phyloP scores from a whole-genome alignment of 2,113 vertebrate species.

The Sylvilagus bachmani region DNA sequence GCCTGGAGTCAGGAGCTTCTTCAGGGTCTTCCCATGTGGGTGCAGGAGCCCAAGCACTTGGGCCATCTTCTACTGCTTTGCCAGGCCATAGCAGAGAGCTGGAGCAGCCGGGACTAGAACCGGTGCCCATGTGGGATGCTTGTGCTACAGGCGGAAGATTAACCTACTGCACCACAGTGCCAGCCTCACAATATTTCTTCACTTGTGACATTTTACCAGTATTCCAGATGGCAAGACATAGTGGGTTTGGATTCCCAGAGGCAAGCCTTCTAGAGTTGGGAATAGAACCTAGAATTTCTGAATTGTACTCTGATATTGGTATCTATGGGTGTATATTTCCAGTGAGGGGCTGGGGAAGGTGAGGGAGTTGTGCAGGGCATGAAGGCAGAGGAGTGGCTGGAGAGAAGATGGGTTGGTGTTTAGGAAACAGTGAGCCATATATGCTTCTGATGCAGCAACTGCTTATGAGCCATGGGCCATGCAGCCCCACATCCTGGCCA shows the following conservation, averaged over 20 bases:
- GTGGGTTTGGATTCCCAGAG: neutral
- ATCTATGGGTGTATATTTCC: neutral
- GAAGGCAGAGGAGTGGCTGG: neutral
- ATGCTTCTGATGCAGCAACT: neutral
- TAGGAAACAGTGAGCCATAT: neutral
- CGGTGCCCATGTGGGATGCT: no score
- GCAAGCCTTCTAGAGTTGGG: neutral
- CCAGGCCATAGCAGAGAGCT: no score
- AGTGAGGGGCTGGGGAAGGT: fast-evolving
- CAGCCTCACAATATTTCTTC: neutral
- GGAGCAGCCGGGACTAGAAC: no score
- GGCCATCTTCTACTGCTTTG: no score
- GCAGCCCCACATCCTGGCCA: neutral
- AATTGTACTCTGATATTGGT: neutral
- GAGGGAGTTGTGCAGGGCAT: neutral
- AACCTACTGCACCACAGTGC: no score
- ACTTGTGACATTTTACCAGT: neutral
- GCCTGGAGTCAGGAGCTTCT: no score
- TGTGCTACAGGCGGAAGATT: no score
- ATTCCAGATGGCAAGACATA: neutral
- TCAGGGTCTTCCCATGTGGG: no score
- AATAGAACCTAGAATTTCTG: neutral
- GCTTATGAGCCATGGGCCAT: neutral
- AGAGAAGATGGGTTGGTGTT: neutral
- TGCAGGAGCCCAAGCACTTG: no score